Base-by-base conservation (phyloP, 2,113 vertebrate species). In the Ploceus nigricollis region DNA sequence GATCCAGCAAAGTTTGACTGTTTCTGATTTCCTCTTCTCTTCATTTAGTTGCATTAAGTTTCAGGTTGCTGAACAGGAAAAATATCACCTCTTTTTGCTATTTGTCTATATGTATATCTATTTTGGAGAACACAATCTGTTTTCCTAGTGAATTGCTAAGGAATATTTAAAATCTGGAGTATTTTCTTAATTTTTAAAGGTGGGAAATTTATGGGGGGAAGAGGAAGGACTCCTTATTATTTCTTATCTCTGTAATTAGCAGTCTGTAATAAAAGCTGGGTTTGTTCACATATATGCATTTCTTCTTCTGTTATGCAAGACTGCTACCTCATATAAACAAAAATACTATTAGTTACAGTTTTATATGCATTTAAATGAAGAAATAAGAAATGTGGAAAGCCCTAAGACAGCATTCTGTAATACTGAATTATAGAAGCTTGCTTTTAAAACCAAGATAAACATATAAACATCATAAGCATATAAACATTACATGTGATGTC, bases 41-140 rank as follows among this genome's bases (percentile, higher is more conserved):
- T 66, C 71, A 50, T 81, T 37, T 35, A n/a, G 27, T 39, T 9
- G 0, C 6, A 6, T 8, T 14, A 48, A 8, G 14, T 83, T 87
- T 24, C 44, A 23, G 3, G 7, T 39, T 25, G 28, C 42, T 39
- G 33, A 75, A 39, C 5, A 11, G 15, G 28, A 58, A 64, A 82
- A 75, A 53, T 25, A 2, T 10, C 3, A 0, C 23, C 5, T 53
- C 21, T 53, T 47, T 50, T 71, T 87, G 15, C 21, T 57, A 9
- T 4, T 61, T 66, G 23, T 13, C 30, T 33, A 0, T 33, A 13
- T 45, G 7, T 23, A 10, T 48, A 88, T 53, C 31, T 63, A 0
- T 69, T 84, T 51, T 66, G 39, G 21, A 33, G 47, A 91, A 7
- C 8, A 51, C 13, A 47, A 14, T 8, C 10, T 16, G 25, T 51